A percentile compares a stretch with the other conserved stretches of the same genome.
Conservation (phyloP, 2,888 invertebrate genomes). For the Merodon equestris region DNA sequence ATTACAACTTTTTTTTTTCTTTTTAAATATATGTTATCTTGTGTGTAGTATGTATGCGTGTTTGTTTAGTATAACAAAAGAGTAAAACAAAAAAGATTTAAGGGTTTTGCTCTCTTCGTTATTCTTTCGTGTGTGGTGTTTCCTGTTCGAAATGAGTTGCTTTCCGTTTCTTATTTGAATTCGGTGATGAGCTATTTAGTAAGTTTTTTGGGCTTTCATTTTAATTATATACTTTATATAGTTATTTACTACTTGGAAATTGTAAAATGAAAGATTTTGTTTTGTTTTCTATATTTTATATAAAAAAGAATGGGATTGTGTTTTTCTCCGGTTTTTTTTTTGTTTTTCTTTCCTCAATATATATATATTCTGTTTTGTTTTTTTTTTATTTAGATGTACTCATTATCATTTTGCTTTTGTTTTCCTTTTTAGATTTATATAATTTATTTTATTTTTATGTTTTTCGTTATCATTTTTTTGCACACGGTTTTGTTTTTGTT, state of each 20-base stretch:
- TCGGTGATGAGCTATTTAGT: conserved; percentile 59
- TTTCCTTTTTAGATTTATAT: conserved; percentile 64
- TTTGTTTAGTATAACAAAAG: conserved; percentile 57
- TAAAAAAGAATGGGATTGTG: conserved; percentile 68
- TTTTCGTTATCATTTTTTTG: conserved; percentile 71
- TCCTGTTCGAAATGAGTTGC: conserved; percentile 43
- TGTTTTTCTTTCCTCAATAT: conserved; percentile 42
- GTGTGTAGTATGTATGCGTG: conserved; percentile 63
- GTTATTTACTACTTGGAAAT: conserved; percentile 63
- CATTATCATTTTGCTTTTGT: conserved; percentile 61
- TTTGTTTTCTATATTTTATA: conserved; percentile 63
- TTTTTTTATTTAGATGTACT: conserved; percentile 62
- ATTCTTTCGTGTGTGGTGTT: conserved; percentile 25
- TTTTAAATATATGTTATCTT: conserved; percentile 45
- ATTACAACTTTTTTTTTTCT: conserved; percentile 54
- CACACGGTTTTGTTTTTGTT: conserved; percentile 70
- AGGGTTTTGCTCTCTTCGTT: neutral
- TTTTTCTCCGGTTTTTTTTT: conserved; percentile 35
- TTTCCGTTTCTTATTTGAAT: conserved; percentile 28
- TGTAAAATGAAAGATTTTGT: conserved; percentile 66
- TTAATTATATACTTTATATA: conserved; percentile 26
- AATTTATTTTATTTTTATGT: conserved; percentile 68
- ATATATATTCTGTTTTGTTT: conserved; percentile 39
- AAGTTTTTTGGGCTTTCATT: too few relatives aligned
- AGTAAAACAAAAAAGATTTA: conserved; percentile 38